Base-by-base conservation (phyloP, 2,888 invertebrate genomes). In the Diplazon laetatorius region DNA sequence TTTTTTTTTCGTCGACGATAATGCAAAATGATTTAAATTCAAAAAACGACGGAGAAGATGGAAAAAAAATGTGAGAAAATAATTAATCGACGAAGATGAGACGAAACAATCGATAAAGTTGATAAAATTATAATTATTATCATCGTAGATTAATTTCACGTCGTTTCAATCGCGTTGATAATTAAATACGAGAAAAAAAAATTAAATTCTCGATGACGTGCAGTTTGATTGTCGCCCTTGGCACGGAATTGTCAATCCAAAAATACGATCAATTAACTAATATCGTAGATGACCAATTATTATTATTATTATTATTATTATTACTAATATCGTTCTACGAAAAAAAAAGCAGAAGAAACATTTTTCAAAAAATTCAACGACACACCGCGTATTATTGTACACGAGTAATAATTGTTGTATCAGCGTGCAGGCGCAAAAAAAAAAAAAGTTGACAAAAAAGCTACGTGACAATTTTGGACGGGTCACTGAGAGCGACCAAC, bases 211-310 rank as follows among this genome's bases (percentile, higher is more conserved):
- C 42, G 63, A 65, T 70, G 18, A 74, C 75, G 66, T 75, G n/a
- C 44, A 14, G 14, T 44, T 59, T 59, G 59, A 66, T 62, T 62
- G 62, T 66, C 55, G 22, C 77, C 22, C 44, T 62, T 62, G 65
- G 25, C 48, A 70, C 39, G 78, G 78, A 79, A 79, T 75, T 75
- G 75, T 72, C 78, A 42, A 20, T 25, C n/a, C n/a, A 71, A 68
- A 62, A 68, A 57, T 71, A 72, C 57, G 48, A 62, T 48, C 71
- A 48, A 65, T n/a, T n/a, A n/a, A 44, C 46, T 55, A 69, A 71
- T 78, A 70, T 65, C 37, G 48, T 75, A 66, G 75, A 71, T 71
- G 78, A 79, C 75, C 71, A 79, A 79, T 75, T 68, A 55, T 48
- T 65, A 46, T 71, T 66, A 66, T 75, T 71, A 10, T 78, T 42